Percentiles rank a stretch among this genome's conserved stretches.
Evolutionary conservation across 2,797 vertebrate species (phyloP).

Genomic region (Vespertilio murinus): DNA sequence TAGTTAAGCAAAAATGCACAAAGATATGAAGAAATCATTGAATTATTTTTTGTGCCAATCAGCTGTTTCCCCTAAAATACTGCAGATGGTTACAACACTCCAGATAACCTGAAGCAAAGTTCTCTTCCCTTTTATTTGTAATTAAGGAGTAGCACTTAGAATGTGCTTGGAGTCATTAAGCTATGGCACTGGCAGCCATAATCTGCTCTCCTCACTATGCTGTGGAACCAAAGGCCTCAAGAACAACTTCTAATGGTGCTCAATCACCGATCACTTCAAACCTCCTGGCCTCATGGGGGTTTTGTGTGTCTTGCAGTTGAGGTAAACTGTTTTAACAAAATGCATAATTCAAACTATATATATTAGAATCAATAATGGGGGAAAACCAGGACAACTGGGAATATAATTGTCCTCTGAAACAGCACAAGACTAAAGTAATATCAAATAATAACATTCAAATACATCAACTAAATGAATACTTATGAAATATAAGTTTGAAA

Average conservation of each 20-base stretch:
- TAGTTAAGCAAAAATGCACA: neutral
- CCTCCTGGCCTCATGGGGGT: neutral
- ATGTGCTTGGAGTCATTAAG: neutral
- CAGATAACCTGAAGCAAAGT: neutral
- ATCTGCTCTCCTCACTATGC: neutral
- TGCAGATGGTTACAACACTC: neutral
- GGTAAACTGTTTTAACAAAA: neutral
- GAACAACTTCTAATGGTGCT: neutral
- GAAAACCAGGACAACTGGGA: neutral
- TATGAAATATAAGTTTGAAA: neutral
- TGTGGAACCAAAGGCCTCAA: neutral
- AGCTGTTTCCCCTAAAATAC: neutral
- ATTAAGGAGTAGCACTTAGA: neutral
- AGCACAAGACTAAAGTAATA: neutral
- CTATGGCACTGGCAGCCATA: neutral
- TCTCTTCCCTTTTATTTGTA: neutral
- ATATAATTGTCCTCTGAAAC: neutral
- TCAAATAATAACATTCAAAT: neutral
- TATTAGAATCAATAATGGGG: neutral
- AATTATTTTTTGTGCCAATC: neutral
- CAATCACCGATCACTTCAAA: no score
- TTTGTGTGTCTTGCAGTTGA: slow-evolving; percentile 30
- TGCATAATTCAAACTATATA: neutral
- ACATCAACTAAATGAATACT: neutral
- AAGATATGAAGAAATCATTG: slow-evolving; percentile 14